Conservation (phyloP, 1,140 invertebrate genomes). For the Sipha flava region DNA sequence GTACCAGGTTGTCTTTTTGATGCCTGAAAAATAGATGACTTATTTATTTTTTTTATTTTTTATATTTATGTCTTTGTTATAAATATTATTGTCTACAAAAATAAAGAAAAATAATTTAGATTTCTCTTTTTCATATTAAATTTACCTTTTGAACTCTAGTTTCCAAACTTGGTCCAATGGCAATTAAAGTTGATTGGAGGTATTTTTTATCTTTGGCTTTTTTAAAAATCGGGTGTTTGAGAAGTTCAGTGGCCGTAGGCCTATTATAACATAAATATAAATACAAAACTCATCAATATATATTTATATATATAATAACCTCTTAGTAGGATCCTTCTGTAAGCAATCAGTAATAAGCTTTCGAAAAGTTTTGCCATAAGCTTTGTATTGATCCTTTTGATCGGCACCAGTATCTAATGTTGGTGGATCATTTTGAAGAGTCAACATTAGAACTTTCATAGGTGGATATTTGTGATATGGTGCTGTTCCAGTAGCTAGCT, state of each 20-base stretch:
- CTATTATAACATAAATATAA: conserved; percentile 40
- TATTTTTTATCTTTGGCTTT: conserved; percentile 97
- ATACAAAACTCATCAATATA: background rate
- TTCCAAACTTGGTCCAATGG: conserved; percentile 76
- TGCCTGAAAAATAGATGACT: conserved; percentile 47
- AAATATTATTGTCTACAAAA: background rate
- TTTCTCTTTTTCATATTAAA: background rate
- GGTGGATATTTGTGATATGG: conserved; percentile 98
- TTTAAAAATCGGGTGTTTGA: conserved; percentile 98
- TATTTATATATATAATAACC: conserved; percentile 44
- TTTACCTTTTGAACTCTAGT: conserved; percentile 78
- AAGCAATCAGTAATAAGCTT: conserved; percentile 92
- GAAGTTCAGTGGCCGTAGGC: conserved; percentile 90
- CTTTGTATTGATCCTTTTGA: conserved; percentile 96
- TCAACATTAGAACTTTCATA: conserved; percentile 98
- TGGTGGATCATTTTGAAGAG: conserved; percentile 96
- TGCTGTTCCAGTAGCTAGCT: conserved; percentile 96
- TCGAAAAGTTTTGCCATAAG: conserved; percentile 92
- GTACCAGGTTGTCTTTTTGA: conserved; percentile 78
- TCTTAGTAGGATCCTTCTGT: conserved; percentile 88
- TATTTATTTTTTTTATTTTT: background rate
- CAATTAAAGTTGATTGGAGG: conserved; percentile 80
- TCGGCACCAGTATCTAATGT: conserved; percentile 89
- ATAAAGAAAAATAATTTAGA: background rate
- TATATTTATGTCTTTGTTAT: background rate